Evolutionary conservation across 2,888 invertebrate species (phyloP), one percentile per base, ranked within the genome.

Genomic region (Coremacera marginata): DNA sequence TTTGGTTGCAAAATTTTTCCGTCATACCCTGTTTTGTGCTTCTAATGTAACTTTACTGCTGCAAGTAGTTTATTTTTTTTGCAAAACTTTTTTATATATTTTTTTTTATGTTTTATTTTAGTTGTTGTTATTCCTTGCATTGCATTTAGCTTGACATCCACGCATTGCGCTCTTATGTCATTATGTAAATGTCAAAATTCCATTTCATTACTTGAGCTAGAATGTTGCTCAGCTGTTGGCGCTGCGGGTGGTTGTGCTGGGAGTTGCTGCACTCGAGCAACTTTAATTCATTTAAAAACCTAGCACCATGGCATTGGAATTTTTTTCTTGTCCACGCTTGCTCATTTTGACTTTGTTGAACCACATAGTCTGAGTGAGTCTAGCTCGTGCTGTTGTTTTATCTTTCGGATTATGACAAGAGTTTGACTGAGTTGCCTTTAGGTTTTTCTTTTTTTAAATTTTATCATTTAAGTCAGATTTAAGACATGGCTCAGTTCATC

Each of bases 111-210:
- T 52, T 52, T 3, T 19, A n/a, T n/a, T n/a, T 31, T 3, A 31
- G 19, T n/a, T 55, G 1, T 55, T 22, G 55, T 55, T 55, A 19
- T 55, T n/a, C 8, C 11, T 55, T 19, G 11, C 44, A 44, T 44
- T 44, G 44, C 44, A 44, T 44, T 14, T 44, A 44, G 44, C 44
- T 44, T 44, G 44, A 22, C 55, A 19, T n/a, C 55, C 22, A 55
- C 55, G 55, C 55, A 55, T 16, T 70, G 52, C 27, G 70, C 60
- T 71, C 57, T 22, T 25, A 25, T 60, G 60, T 60, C 71, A 60
- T 71, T 60, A 60, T 60, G 37, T 37, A 71, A 19, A 60, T 72
- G 72, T 72, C 62, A 60, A 62, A 62, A 72, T 62, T 71, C 44
- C 72, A 62, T 72, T 72, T 72, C 60, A 72, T 72, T 72, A 62